phyloP scores from a whole-genome alignment of 2,888 invertebrate genomes.

The Uloborus plumipes region DNA sequence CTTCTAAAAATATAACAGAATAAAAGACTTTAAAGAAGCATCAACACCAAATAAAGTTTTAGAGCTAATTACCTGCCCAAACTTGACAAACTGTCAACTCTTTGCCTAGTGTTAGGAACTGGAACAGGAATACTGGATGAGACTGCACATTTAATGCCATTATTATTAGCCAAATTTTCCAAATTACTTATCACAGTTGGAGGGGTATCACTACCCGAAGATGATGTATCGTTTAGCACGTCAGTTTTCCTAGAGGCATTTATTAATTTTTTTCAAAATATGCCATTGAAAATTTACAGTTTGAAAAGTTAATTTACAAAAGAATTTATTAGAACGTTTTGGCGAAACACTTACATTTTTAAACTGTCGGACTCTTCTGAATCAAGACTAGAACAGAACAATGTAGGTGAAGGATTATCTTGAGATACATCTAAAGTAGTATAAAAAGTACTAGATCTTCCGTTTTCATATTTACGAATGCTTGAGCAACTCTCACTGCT shows the following conservation, averaged over 20 bases:
- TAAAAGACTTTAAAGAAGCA: background rate
- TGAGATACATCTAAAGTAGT: slow-evolving; percentile 26
- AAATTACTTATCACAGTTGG: slow-evolving; percentile 48
- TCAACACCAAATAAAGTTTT: background rate
- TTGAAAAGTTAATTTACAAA: background rate
- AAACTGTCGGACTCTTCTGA: slow-evolving; percentile 49
- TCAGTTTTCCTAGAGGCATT: slow-evolving; percentile 32
- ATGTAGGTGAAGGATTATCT: slow-evolving; percentile 21
- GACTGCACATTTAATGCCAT: slow-evolving; percentile 14
- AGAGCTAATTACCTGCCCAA: slow-evolving; percentile 37
- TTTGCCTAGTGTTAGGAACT: slow-evolving; percentile 45
- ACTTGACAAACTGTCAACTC: slow-evolving; percentile 54
- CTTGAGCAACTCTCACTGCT: slow-evolving; percentile 4
- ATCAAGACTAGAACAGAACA: slow-evolving; percentile 45
- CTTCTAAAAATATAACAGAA: background rate
- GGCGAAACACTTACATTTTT: slow-evolving; percentile 35
- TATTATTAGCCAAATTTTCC: slow-evolving; percentile 46
- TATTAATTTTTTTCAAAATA: background rate
- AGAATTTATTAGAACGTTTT: background rate
- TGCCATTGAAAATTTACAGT: background rate
- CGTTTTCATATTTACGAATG: slow-evolving; percentile 23
- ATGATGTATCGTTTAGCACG: slow-evolving; percentile 2
- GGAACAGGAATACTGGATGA: slow-evolving; percentile 55
- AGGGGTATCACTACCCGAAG: slow-evolving; percentile 35
- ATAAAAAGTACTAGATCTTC: slow-evolving; percentile 45